Evolutionary conservation across 2,113 vertebrate genomes (phyloP), one percentile per base, ranked within the genome.

Genomic region (Periophthalmus modestus): DNA sequence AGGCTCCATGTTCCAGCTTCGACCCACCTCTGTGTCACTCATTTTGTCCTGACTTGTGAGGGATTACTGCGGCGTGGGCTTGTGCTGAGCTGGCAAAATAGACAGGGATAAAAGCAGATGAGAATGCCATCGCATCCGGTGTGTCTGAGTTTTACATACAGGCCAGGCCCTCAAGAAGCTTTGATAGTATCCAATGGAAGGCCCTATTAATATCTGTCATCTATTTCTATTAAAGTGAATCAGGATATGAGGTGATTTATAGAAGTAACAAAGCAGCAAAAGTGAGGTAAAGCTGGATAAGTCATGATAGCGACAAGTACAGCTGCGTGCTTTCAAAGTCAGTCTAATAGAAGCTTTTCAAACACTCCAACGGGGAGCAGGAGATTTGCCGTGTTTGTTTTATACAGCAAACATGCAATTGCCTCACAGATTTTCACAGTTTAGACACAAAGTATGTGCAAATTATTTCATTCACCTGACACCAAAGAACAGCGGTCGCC

Each of bases 401-500:
- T 83, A 85, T 82, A 83, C 4, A 76, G 78, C 55, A 79, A 81
- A 86, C 79, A 63, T 81, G 79, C 79, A 84, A 89, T 91, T 88
- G 87, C 87, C 76, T 88, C 39, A 77, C 84, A 82, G 87, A 89
- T 90, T 91, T 90, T 80, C 72, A 87, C 83, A 88, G 88, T 91
- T 91, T 91, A 91, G 78, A 85, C 67, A 46, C 79, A 90, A 89
- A 90, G 87, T 86, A 88, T 82, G 87, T 89, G 87, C 87, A 91
- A 91, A 92, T 91, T 71, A 91, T 91, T 91, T 89, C 78, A 89
- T 92, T 91, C 87, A 91, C 87, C 89, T 91, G 87, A 87, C 87
- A 91, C 86, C 85, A 90, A 90, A 88, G 85, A 90, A 90, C 87
- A 80, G 81, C 85, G 28, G 77, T 80, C 58, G 82, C 73, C 72